Conservation (phyloP, 2,113 vertebrate genomes). For the Scortum barcoo region DNA sequence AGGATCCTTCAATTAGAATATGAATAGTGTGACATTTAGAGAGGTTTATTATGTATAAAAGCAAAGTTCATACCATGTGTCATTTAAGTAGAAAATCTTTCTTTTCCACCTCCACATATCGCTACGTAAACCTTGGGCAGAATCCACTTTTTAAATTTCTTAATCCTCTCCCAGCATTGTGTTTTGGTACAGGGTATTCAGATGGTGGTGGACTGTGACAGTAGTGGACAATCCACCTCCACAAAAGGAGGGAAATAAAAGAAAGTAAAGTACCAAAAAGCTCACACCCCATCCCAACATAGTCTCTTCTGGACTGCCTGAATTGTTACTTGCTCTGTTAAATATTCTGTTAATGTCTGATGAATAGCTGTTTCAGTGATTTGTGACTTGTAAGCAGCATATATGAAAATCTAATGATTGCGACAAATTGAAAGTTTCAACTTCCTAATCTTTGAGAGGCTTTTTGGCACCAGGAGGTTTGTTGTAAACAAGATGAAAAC, state of each 20-base stretch:
- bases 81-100: conserved; percentile 12
- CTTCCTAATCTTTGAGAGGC: too few species aligned
- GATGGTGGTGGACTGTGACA: conserved; percentile 16
- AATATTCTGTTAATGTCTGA: background rate
- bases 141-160: background rate
- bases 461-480: too few species aligned
- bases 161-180: conserved; percentile 5
- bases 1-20: conserved; percentile 1
- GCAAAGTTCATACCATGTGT: background rate
- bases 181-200: background rate
- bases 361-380: background rate
- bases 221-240: conserved; percentile 5
- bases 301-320: background rate
- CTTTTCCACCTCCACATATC: conserved; percentile 17
- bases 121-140: conserved; percentile 11
- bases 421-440: too few species aligned
- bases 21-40: background rate
- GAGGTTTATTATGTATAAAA: background rate
- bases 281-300: background rate
- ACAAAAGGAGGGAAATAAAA: conserved; percentile 3
- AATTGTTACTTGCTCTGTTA: background rate
- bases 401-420: background rate
- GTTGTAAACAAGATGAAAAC: too few species aligned
- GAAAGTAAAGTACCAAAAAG: background rate
- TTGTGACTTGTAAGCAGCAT: background rate